A percentile compares a stretch with the other conserved stretches of the same genome.
Conservation (phyloP, 1,140 invertebrate genomes). For the Platorchestia sp. region DNA sequence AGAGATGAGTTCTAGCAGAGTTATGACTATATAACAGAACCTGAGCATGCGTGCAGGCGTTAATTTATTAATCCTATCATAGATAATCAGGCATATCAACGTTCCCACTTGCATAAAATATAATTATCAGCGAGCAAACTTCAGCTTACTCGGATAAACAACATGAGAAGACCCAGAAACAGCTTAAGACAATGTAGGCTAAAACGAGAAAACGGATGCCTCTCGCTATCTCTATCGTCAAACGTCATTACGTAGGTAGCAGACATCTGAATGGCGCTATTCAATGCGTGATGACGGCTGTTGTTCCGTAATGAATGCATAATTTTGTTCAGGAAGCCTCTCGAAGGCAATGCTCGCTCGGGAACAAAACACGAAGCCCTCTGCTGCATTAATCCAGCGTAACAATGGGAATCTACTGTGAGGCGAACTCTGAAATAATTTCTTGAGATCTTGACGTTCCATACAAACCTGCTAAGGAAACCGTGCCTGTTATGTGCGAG, state of each 20-base stretch:
- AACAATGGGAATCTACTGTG: not conserved
- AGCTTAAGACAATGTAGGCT: not conserved
- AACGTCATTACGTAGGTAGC: not conserved
- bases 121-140: not conserved
- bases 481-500: too few relatives aligned
- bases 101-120: not conserved
- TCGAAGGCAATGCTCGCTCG: not conserved
- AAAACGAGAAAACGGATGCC: not conserved
- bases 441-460: too few relatives aligned
- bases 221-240: not conserved
- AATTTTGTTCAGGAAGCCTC: not conserved
- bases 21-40: not conserved
- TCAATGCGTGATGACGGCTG: not conserved
- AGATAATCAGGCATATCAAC: not conserved
- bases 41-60: not conserved
- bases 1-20: too few relatives aligned
- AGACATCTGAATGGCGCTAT: not conserved
- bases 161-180: not conserved
- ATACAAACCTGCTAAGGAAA: too few relatives aligned
- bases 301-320: not conserved
- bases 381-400: not conserved
- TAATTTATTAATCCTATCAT: not conserved
- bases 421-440: too few relatives aligned
- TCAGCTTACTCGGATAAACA: not conserved
- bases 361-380: not conserved